Conservation (phyloP, 2,888 invertebrate genomes). For the Escarpia spicata region DNA sequence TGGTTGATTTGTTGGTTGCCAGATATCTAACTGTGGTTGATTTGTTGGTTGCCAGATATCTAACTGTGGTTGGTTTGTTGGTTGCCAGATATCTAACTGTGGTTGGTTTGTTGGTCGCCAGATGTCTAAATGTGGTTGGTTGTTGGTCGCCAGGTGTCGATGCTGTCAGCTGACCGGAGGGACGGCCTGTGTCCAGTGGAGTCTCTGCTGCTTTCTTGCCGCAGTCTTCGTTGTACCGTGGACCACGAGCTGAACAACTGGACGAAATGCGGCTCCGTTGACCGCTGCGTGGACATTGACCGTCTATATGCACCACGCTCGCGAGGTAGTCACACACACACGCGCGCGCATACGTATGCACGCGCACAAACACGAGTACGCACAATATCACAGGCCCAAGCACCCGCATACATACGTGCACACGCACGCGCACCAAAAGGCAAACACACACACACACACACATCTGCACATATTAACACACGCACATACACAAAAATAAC, state of each 20-base stretch:
- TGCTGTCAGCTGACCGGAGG: constrained; percentile 25
- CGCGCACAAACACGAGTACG: not conserved
- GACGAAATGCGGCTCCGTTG: constrained; percentile 29
- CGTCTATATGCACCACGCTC: constrained; percentile 29
- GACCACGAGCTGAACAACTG: constrained; percentile 33
- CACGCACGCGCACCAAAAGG: not conserved
- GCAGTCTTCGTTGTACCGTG: constrained; percentile 33
- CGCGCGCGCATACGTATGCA: not conserved
- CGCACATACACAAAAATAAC: no score
- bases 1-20: no score
- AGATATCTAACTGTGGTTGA: no score
- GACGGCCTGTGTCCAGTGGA: not conserved
- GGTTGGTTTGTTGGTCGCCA: no score
- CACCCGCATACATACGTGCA: not conserved
- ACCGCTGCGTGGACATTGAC: constrained; percentile 33
- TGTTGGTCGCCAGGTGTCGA: constrained; percentile 23
- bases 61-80: no score
- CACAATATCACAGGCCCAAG: not conserved
- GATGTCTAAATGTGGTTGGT: no score
- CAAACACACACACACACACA: no score
- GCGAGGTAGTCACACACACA: not conserved
- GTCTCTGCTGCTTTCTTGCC: constrained; percentile 28
- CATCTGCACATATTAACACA: no score
- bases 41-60: no score
- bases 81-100: no score